A percentile compares a stretch with the other conserved stretches of the same genome.
Evolutionary conservation across 2,113 vertebrate genomes (phyloP).

Genomic region (Anhinga anhinga): DNA sequence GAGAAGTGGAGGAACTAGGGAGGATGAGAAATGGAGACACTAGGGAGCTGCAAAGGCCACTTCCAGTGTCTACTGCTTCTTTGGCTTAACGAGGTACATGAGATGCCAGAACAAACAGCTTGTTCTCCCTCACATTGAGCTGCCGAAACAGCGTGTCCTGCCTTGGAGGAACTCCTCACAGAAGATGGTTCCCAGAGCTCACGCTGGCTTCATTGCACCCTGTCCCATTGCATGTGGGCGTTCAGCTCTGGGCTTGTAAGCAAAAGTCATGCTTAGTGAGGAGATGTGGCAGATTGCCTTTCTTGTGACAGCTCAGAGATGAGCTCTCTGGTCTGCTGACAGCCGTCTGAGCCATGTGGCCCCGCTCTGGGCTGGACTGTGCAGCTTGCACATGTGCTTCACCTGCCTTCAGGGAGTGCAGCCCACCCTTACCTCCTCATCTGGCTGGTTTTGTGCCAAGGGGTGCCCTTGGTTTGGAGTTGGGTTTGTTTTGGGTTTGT

Average conservation of each 20-base stretch:
- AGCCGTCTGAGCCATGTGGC: accelerated
- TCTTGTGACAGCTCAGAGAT: not conserved
- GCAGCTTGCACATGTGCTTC: not conserved
- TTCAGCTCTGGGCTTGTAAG: not conserved
- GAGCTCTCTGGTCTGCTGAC: not conserved
- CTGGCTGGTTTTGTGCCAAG: not conserved
- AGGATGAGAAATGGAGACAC: not conserved
- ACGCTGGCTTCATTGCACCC: not conserved
- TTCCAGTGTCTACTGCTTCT: not conserved
- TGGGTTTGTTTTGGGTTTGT: not conserved
- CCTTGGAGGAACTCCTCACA: not conserved
- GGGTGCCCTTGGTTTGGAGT: not conserved
- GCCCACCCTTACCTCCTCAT: not conserved
- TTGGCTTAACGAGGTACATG: not conserved
- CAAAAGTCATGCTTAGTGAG: not conserved
- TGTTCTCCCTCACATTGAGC: not conserved
- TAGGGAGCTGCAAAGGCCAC: not conserved
- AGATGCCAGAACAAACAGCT: not conserved
- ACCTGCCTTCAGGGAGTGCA: not conserved
- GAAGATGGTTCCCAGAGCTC: not conserved
- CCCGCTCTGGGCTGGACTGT: accelerated
- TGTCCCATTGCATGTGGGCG: accelerated
- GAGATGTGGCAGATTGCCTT: not conserved
- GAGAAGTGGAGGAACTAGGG: not conserved
- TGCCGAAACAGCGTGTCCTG: not conserved